These are phyloP conservation scores for Plutella xylostella DNA, from an alignment of 2,888 invertebrate species.

Conservation along the genomic window DNA sequence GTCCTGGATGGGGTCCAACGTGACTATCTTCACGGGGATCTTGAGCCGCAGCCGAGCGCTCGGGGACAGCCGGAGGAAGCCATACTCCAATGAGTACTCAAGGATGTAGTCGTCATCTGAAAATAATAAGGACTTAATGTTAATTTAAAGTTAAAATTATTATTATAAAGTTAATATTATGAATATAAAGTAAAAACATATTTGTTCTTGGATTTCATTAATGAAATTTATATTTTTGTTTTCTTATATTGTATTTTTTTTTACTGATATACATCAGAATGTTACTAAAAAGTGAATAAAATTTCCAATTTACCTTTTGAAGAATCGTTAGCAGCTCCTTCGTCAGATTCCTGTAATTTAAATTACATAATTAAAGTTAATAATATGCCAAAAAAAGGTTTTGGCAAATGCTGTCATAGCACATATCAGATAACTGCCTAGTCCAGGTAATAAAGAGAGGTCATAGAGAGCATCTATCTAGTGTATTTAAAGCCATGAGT, in stretches of 20 bases:
- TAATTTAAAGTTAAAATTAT: neutral
- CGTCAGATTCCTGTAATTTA: conserved; percentile 42
- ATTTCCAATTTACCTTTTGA: conserved; percentile 37
- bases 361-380: neutral
- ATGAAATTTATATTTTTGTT: neutral
- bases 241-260: too few species aligned
- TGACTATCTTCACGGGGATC: conserved; percentile 91
- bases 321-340: conserved; percentile 45
- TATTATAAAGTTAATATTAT: neutral
- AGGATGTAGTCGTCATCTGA: conserved; percentile 95
- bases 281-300: too few species aligned
- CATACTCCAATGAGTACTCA: conserved; percentile 98
- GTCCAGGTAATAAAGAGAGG: too few species aligned
- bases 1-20: conserved; percentile 88
- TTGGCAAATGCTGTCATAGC: too few species aligned
- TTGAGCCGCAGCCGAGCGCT: conserved; percentile 87
- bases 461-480: too few species aligned
- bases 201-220: neutral
- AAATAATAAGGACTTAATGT: conserved; percentile 18
- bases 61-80: conserved; percentile 91
- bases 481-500: too few species aligned
- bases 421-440: too few species aligned
- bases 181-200: neutral
- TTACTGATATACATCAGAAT: too few species aligned
- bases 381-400: neutral